phyloP scores from a whole-genome alignment of 2,888 invertebrate species.

The Scotopteryx bipunctaria region DNA sequence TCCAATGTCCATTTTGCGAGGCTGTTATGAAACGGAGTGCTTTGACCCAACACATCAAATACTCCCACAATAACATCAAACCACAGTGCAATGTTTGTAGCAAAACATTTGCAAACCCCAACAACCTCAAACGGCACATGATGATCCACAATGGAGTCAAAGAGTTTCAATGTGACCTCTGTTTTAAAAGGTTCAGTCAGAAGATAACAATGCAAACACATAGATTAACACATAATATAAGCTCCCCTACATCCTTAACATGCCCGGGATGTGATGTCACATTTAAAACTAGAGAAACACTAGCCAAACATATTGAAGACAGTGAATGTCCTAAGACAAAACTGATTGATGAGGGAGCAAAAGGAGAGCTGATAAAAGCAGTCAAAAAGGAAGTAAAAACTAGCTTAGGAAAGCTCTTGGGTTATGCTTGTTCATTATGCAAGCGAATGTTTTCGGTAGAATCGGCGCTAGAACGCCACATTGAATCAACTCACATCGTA shows the following conservation, averaged over 20 bases:
- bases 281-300: conserved; percentile 56
- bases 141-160: conserved; percentile 74
- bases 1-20: conserved; percentile 73
- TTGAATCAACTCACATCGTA: conserved; percentile 67
- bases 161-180: conserved; percentile 77
- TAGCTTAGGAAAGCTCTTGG: conserved; percentile 66
- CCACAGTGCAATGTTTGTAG: conserved; percentile 68
- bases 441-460: conserved; percentile 77
- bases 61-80: conserved; percentile 71
- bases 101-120: conserved; percentile 78
- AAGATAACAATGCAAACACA: conserved; percentile 81
- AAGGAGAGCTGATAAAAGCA: conserved; percentile 72
- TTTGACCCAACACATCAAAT: conserved; percentile 77
- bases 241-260: conserved; percentile 47
- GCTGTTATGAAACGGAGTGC: conserved; percentile 66
- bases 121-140: conserved; percentile 78
- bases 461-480: conserved; percentile 71
- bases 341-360: conserved; percentile 52
- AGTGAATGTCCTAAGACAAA: conserved; percentile 60
- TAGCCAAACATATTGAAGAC: conserved; percentile 58
- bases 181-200: conserved; percentile 73
- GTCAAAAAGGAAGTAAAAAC: conserved; percentile 73
- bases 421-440: conserved; percentile 74
- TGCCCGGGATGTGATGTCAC: conserved; percentile 67
- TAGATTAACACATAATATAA: conserved; percentile 68